Evolutionary conservation across 2,888 invertebrate genomes (phyloP).

Genomic region (Mesoligia furuncula): DNA sequence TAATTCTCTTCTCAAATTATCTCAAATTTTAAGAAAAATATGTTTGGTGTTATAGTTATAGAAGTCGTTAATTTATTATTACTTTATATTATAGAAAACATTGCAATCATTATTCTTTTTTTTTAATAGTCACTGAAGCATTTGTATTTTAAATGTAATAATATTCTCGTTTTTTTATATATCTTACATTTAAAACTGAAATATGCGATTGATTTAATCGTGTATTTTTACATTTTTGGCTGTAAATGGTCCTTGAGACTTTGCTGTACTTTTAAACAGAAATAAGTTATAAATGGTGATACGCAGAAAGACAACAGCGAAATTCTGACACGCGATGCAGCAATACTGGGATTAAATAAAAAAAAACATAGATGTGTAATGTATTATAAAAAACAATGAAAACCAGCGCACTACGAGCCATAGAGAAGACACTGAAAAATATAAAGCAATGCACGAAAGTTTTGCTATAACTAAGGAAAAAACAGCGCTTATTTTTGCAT

Average conservation of each 20-base stretch:
- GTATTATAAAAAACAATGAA: constrained; percentile 17
- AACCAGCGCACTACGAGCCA: constrained; percentile 56
- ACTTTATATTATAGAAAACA: constrained; percentile 58
- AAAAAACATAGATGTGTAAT: constrained; percentile 30
- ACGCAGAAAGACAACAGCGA: constrained; percentile 78
- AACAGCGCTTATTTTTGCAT: constrained; percentile 43
- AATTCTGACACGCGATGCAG: constrained; percentile 70
- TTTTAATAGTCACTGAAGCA: constrained; percentile 62
- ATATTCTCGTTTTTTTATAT: constrained; percentile 48
- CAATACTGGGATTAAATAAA: constrained; percentile 54
- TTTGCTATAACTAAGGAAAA: constrained; percentile 50
- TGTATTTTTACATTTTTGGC: constrained; percentile 63
- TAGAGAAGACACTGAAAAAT: constrained; percentile 28
- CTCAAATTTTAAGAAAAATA: constrained; percentile 63
- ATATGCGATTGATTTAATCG: constrained; percentile 51
- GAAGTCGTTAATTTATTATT: constrained; percentile 56
- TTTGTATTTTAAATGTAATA: constrained; percentile 55
- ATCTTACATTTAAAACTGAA: constrained; percentile 61
- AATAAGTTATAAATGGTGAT: constrained; percentile 19
- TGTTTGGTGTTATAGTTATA: constrained; percentile 62
- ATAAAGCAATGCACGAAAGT: constrained; percentile 17
- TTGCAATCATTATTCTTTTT: constrained; percentile 56
- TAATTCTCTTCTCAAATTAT: constrained; percentile 39
- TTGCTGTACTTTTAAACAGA: constrained; percentile 42
- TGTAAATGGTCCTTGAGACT: constrained; percentile 54